Base-by-base conservation (phyloP, 2,888 invertebrate genomes). In the Eupithecia pulchellata region DNA sequence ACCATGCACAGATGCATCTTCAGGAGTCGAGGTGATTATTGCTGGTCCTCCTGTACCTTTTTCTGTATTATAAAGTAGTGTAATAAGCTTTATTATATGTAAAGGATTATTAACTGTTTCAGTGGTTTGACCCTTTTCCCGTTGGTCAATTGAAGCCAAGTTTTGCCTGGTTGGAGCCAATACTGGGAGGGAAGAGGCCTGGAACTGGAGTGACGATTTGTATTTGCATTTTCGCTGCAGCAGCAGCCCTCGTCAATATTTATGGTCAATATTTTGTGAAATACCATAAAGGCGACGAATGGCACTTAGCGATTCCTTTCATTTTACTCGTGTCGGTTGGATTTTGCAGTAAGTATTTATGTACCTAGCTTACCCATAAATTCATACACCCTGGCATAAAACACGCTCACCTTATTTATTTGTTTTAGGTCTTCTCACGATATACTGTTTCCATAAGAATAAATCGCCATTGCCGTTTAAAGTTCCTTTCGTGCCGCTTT, bases 371-470 rank as follows among this genome's bases (percentile, higher is more conserved):
- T 17, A 20, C 32, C 1, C 5, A 27, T 4, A 60, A 9, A 47
- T 20, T 47, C 2, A 3, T 39, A 2, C 42, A 14, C 6, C 6
- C 42, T 1, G 1, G 8, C 0, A 6, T n/a, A n/a, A 55, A 55
- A 55, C 4, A 55, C 14, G 29, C 57, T 52, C 27, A 65, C 65
- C 52, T 52, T 61, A 17, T n/a, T 42, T 11, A 30, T 64, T 42
- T 69, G 69, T 78, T 70, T 0, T 82, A 97, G 97, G 96, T 89
- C 89, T 97, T 68, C 90, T 97, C 66, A 94, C 97, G 17, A 97
- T 98, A 72, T 95, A 95, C 70, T 97, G 96, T 32, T 97, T 97
- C 85, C 96, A 97, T 85, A 97, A 97, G 85, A 97, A 96, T 82
- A 96, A 96, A 1, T 92, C 95, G 9, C 96, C 96, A 3, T 85